These are phyloP conservation scores for Alces alces DNA, from an alignment of 2,113 vertebrate species.

Conservation along the genomic window DNA sequence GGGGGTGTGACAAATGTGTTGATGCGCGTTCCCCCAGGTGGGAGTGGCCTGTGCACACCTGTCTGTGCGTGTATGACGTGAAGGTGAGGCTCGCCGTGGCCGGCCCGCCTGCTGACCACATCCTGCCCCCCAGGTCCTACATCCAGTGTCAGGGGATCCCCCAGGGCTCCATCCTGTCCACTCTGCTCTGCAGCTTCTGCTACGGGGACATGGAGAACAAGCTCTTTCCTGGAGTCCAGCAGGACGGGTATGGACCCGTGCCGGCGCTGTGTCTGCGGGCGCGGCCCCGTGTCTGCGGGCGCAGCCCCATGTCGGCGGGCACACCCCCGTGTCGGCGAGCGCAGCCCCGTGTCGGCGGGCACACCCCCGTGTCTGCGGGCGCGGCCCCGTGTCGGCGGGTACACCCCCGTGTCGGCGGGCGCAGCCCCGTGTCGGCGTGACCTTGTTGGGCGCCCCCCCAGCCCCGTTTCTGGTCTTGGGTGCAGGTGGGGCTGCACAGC, in stretches of 20 bases:
- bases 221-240: slow-evolving; percentile 79
- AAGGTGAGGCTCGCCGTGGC: rapidly evolving
- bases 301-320: rapidly evolving
- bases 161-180: slow-evolving; percentile 92
- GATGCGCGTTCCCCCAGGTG: rapidly evolving
- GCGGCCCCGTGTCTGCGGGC: rapidly evolving
- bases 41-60: too few relatives aligned
- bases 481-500: background rate
- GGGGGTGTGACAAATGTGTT: rapidly evolving
- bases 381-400: rapidly evolving
- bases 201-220: slow-evolving; percentile 95
- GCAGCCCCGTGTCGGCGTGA: rapidly evolving
- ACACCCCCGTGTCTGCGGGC: rapidly evolving
- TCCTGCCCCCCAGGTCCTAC: slow-evolving; percentile 81
- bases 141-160: slow-evolving; percentile 90
- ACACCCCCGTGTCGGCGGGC: rapidly evolving
- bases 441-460: background rate
- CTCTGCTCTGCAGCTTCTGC: slow-evolving; percentile 92
- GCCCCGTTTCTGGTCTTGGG: background rate
- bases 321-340: rapidly evolving
- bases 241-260: slow-evolving; percentile 80
- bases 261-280: rapidly evolving
- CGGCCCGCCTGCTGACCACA: rapidly evolving
- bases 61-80: rapidly evolving
- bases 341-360: too few relatives aligned